Percentiles rank a stretch among this genome's conserved stretches.
phyloP scores from a whole-genome alignment of 2,113 vertebrate species.

The Lophura nycthemera region DNA sequence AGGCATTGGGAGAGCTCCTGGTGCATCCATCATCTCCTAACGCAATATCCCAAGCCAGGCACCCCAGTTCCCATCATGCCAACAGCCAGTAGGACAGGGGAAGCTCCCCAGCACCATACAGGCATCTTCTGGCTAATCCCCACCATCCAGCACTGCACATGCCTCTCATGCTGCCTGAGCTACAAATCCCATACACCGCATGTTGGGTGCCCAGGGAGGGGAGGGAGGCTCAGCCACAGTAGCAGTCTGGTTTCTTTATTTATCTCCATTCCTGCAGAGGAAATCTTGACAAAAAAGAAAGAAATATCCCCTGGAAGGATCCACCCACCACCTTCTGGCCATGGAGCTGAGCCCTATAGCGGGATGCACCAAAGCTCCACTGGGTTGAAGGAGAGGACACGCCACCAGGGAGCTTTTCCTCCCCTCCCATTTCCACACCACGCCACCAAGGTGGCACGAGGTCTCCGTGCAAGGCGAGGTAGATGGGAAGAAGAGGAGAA shows the following conservation, averaged over 20 bases:
- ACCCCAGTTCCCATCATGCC: background rate
- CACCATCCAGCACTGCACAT: background rate
- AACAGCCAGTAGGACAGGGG: background rate
- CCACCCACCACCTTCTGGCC: constrained; percentile 37
- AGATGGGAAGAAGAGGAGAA: accelerated
- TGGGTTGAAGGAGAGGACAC: background rate
- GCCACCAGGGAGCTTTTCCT: background rate
- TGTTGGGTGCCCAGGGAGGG: background rate
- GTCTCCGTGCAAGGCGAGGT: background rate
- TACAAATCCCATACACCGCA: accelerated
- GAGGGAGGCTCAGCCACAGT: accelerated
- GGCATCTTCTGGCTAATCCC: background rate
- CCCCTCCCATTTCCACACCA: background rate
- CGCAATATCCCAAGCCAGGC: background rate
- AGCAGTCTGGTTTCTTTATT: constrained; percentile 36
- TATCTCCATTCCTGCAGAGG: background rate
- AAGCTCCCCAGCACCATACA: background rate
- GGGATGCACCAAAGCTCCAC: background rate
- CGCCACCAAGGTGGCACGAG: accelerated
- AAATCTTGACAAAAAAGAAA: constrained; percentile 4
- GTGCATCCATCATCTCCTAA: background rate
- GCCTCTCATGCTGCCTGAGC: background rate
- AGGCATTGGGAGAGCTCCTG: background rate
- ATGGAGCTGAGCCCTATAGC: background rate
- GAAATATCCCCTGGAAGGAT: constrained; percentile 34